Base-by-base conservation (phyloP, 1,140 invertebrate species). In the Cherax quadricarinatus region DNA sequence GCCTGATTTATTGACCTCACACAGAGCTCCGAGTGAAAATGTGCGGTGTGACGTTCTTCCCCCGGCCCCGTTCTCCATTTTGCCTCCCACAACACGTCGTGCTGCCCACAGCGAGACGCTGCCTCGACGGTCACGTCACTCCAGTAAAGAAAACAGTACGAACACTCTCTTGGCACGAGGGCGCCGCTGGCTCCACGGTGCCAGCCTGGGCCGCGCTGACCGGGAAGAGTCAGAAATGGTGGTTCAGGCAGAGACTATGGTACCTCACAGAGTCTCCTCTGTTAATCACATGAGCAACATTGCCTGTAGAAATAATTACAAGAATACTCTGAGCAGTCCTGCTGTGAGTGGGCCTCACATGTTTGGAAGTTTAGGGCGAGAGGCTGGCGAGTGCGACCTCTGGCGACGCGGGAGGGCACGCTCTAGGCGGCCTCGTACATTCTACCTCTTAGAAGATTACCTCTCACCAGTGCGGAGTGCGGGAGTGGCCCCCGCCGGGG, bases 1-100 rank as follows among this genome's bases (percentile, higher is more conserved):
- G 73, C 93, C 93, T 79, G 93, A 93, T 73, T 88, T 93, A 48
- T 73, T 93, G 66, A 93, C 90, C n/a, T 93, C 93, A 57, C 93
- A 93, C 66, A 85, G 89, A 14, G 93, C 93, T 53, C 93, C 90
- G 9, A 80, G 79, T 21, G 66, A 89, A 30, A 30, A 53, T 9
- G 83, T 60, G n/a, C 83, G 66, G 30, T 90, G 89, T 85, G 88
- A 88, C 66, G n/a, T 89, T 14, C 87, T 89, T 21, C 81, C 91
- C 2, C 93, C 93, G 14, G 84, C 91, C 9, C 92, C 92, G 0
- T 78, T 93, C 9, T 93, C 93, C 49, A 93, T 93, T 51, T 79
- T 93, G 51, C 93, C 93, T 7, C 93, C 93, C 21, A 93, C 91
- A 21, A 90, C 91, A 7, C 91, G 93, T 18, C 89, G 88, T 16